phyloP scores from a whole-genome alignment of 2,888 invertebrate species.

The Cyaniris semiargus region DNA sequence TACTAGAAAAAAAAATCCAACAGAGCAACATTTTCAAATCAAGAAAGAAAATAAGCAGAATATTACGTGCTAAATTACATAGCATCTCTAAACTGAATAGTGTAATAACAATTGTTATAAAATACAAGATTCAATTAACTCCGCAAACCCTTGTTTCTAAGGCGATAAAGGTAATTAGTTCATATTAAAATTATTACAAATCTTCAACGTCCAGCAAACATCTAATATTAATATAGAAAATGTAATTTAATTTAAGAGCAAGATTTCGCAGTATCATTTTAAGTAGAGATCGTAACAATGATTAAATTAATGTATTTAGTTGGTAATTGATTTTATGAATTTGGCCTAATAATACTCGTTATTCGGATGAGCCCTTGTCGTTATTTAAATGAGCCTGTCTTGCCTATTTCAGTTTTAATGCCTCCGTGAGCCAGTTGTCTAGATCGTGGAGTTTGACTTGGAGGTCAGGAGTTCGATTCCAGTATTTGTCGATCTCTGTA shows the following conservation, averaged over 20 bases:
- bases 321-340: constrained; percentile 17
- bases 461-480: too few species aligned
- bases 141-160: background rate
- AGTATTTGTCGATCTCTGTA: too few species aligned
- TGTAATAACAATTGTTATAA: background rate
- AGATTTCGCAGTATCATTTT: constrained; percentile 8
- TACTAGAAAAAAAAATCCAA: too few species aligned
- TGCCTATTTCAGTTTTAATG: background rate
- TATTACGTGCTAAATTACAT: background rate
- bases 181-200: constrained; percentile 24
- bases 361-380: background rate
- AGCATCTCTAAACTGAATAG: background rate
- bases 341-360: background rate
- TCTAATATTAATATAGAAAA: constrained; percentile 14
- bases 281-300: background rate
- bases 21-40: background rate
- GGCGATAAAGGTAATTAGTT: constrained; percentile 17
- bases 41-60: background rate
- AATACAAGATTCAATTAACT: constrained; percentile 17
- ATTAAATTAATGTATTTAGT: constrained; percentile 15
- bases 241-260: constrained; percentile 1
- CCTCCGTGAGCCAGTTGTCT: too few species aligned
- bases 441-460: too few species aligned
- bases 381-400: background rate
- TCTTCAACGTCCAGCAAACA: constrained; percentile 6